Percentiles rank a stretch among this genome's conserved stretches.
phyloP scores from a whole-genome alignment of 2,888 invertebrate genomes.

The Oxycera nigricornis region DNA sequence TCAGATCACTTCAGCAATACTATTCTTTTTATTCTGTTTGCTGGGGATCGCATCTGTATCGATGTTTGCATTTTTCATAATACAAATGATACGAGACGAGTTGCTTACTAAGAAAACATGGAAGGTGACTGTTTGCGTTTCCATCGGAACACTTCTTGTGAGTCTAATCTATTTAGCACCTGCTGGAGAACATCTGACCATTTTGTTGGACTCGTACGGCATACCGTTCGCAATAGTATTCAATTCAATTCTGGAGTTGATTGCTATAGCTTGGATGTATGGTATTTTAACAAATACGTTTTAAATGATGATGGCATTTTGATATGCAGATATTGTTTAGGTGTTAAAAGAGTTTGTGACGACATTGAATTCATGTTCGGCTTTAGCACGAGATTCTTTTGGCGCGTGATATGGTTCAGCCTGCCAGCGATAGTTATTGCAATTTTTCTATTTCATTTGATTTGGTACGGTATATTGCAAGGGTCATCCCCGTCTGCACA shows the following conservation, averaged over 20 bases:
- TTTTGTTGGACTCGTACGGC: background rate
- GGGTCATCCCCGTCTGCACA: background rate
- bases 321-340: background rate
- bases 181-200: background rate
- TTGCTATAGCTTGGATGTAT: slow-evolving; percentile 23
- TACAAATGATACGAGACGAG: slow-evolving; percentile 24
- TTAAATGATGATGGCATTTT: background rate
- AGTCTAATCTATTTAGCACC: slow-evolving; percentile 6
- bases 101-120: background rate
- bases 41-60: slow-evolving; percentile 6
- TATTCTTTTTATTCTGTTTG: background rate
- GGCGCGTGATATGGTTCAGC: background rate
- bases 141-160: background rate
- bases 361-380: slow-evolving; percentile 33
- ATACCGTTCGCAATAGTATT: background rate
- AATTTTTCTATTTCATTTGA: too few relatives aligned
- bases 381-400: background rate
- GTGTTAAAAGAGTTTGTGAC: slow-evolving; percentile 12
- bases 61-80: background rate
- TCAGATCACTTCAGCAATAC: slow-evolving; percentile 9
- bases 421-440: background rate
- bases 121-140: background rate
- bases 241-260: background rate
- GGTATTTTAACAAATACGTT: background rate
- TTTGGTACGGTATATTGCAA: too few relatives aligned